Evolutionary conservation across 2,797 vertebrate species (phyloP).

Genomic region (Botia almorhae): DNA sequence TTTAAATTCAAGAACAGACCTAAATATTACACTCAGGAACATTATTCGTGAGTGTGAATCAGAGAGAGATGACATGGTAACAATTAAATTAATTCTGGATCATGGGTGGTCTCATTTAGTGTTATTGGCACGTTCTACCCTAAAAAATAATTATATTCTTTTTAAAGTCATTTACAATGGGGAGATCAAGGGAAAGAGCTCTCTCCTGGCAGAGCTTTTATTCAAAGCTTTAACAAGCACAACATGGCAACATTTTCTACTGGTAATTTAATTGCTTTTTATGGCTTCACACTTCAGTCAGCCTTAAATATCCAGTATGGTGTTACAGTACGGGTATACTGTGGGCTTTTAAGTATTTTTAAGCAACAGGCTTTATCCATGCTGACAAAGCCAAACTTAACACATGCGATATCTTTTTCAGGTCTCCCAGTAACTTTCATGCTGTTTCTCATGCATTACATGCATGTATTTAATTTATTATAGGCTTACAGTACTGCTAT

Average conservation of each 20-base stretch:
- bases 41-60: conserved; percentile 11
- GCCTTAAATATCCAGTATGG: conserved; percentile 24
- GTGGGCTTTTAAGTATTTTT: conserved; percentile 24
- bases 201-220: conserved; percentile 30
- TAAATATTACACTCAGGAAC: neutral
- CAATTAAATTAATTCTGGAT: conserved; percentile 45
- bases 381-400: neutral
- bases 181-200: conserved; percentile 52
- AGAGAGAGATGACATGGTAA: conserved; percentile 40
- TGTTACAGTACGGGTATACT: neutral
- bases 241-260: conserved; percentile 15
- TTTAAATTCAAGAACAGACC: neutral
- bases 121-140: conserved; percentile 49
- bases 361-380: conserved; percentile 16
- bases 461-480: neutral
- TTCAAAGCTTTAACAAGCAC: conserved; percentile 37
- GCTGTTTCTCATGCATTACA: neutral
- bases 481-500: neutral
- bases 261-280: conserved; percentile 38
- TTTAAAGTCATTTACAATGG: conserved; percentile 55
- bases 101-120: conserved; percentile 63
- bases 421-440: neutral
- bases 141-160: conserved; percentile 45
- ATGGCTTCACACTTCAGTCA: conserved; percentile 25
- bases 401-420: neutral